Percentiles rank a stretch among this genome's conserved stretches.
Conservation (phyloP, 2,113 vertebrate species). For the Oreochromis tanganicae region DNA sequence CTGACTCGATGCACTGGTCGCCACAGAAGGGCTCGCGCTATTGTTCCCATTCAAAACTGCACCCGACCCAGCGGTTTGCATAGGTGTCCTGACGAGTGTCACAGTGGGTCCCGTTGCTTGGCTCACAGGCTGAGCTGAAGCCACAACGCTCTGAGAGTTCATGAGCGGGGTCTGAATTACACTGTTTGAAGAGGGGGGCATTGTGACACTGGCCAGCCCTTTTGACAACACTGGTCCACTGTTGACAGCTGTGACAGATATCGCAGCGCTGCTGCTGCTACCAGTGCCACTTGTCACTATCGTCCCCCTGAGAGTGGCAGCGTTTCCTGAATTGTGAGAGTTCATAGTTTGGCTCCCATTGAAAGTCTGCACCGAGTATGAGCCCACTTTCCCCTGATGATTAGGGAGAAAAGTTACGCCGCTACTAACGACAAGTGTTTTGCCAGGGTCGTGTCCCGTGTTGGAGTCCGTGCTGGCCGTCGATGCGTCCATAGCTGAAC, state of each 20-base stretch:
- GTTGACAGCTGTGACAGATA: constrained; percentile 78
- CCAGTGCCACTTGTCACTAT: constrained; percentile 67
- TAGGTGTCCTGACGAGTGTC: constrained; percentile 78
- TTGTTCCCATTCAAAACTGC: constrained; percentile 71
- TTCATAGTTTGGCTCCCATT: constrained; percentile 90
- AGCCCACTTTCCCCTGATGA: constrained; percentile 72
- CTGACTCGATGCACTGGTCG: constrained; percentile 22
- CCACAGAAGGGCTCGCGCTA: constrained; percentile 17
- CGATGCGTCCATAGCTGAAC: constrained; percentile 78
- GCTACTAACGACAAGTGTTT: constrained; percentile 78
- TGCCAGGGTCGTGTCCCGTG: constrained; percentile 76
- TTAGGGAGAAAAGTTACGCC: constrained; percentile 76
- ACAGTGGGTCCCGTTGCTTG: constrained; percentile 63
- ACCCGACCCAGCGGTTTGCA: constrained; percentile 73
- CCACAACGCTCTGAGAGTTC: constrained; percentile 70
- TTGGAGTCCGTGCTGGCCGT: constrained; percentile 73
- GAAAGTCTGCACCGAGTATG: constrained; percentile 82
- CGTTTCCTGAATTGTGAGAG: constrained; percentile 81
- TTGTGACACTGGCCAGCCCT: constrained; percentile 57
- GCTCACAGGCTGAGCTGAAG: constrained; percentile 57
- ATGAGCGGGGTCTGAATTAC: constrained; percentile 88
- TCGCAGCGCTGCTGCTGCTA: constrained; percentile 38
- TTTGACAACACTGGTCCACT: constrained; percentile 82
- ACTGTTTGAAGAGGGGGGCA: constrained; percentile 78
- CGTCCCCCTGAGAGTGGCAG: constrained; percentile 64